A percentile compares a stretch with the other conserved stretches of the same genome.
These are phyloP conservation scores for Sesia apiformis DNA, from an alignment of 2,888 invertebrate genomes.

Conservation along the genomic window DNA sequence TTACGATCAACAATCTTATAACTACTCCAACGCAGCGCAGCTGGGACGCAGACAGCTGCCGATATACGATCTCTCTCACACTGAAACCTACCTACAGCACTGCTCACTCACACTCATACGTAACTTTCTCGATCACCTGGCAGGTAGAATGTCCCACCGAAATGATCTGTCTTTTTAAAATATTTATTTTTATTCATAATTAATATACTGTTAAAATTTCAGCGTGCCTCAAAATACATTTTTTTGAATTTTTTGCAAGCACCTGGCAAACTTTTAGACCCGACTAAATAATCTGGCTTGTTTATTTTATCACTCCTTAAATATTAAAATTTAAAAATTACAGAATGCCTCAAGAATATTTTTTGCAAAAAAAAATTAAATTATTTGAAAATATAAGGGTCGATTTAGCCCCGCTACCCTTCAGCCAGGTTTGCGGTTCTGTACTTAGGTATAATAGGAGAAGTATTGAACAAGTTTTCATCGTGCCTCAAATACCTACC, in stretches of 20 bases:
- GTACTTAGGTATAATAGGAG: no score
- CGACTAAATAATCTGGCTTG: no score
- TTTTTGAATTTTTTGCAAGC: constrained; percentile 3
- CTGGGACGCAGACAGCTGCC: constrained; percentile 1
- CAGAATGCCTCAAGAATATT: no score
- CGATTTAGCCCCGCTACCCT: no score
- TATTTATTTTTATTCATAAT: constrained; percentile 2
- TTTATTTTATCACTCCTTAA: no score
- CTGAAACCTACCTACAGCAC: constrained; percentile 2
- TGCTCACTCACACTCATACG: constrained; percentile 1
- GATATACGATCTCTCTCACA: constrained; percentile 1
- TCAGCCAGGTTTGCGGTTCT: no score
- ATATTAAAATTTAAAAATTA: no score
- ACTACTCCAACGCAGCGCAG: background rate
- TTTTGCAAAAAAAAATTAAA: background rate
- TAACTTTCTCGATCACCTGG: constrained; percentile 2
- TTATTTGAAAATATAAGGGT: no score
- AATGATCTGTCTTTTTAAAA: constrained; percentile 4
- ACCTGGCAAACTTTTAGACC: no score
- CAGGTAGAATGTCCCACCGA: constrained; percentile 3
- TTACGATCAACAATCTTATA: no score
- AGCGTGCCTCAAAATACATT: constrained; percentile 4
- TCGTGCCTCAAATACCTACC: no score
- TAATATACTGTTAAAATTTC: constrained; percentile 5
- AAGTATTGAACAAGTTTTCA: background rate